phyloP scores from a whole-genome alignment of 2,797 vertebrate genomes.

The Alectoris magna region DNA sequence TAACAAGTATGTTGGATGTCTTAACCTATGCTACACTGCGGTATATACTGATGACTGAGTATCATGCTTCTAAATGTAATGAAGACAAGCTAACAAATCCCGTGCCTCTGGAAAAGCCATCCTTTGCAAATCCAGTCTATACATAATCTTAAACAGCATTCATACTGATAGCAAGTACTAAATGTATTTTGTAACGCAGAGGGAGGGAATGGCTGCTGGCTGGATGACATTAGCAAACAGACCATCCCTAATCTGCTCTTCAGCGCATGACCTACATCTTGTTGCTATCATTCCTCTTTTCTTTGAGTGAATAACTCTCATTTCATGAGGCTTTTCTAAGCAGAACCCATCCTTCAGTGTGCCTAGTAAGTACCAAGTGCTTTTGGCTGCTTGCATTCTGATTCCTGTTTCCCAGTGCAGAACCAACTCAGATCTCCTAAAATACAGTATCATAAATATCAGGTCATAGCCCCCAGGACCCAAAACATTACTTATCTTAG shows the following conservation, averaged over 20 bases:
- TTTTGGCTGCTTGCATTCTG: background rate
- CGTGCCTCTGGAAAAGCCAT: background rate
- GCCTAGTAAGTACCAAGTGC: background rate
- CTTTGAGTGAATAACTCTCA: background rate
- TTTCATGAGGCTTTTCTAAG: background rate
- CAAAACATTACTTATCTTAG: background rate
- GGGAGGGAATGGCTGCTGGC: background rate
- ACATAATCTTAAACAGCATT: background rate
- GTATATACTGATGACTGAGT: background rate
- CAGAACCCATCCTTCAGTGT: background rate
- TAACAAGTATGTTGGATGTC: background rate
- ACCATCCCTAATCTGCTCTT: constrained; percentile 22
- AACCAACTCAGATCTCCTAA: background rate
- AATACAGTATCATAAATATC: background rate
- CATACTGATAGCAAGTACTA: background rate
- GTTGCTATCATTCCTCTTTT: background rate
- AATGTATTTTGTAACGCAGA: background rate
- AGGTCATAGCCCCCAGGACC: background rate
- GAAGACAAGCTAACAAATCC: background rate
- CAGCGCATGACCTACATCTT: background rate
- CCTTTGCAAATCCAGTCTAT: background rate
- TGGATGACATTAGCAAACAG: background rate
- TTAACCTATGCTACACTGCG: background rate
- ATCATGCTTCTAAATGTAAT: background rate
- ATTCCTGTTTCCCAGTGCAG: background rate